These are phyloP conservation scores for Protonemura montana DNA, from an alignment of 2,888 invertebrate genomes.

Conservation along the genomic window DNA sequence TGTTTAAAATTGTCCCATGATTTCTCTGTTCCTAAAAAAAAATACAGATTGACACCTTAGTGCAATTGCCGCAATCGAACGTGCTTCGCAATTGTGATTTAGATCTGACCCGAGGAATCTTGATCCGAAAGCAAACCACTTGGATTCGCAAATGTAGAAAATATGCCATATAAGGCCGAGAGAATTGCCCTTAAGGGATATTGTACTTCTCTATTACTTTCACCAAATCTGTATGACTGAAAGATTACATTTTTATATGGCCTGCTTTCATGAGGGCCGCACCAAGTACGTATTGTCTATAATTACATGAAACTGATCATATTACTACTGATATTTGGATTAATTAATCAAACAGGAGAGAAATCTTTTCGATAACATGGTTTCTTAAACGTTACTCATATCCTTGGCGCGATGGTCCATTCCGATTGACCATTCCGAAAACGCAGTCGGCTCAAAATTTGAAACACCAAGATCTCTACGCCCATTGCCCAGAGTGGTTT, in stretches of 20 bases:
- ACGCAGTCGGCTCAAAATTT: too few species aligned
- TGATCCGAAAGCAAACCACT: background rate
- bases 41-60: background rate
- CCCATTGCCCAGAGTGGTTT: background rate
- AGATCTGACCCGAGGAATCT: background rate
- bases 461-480: too few species aligned
- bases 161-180: background rate
- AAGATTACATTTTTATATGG: background rate
- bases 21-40: background rate
- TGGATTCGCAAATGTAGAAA: background rate
- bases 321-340: background rate
- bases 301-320: background rate
- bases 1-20: background rate
- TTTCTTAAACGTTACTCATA: too few species aligned
- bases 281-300: background rate
- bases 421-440: too few species aligned
- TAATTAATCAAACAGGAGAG: background rate
- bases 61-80: background rate
- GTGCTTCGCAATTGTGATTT: background rate
- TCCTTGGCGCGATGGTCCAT: too few species aligned
- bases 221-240: background rate
- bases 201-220: background rate
- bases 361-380: background rate
- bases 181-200: constrained; percentile 7
- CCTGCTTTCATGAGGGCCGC: background rate